Base-by-base conservation (phyloP, 2,888 invertebrate species). In the Molanna angustata region DNA sequence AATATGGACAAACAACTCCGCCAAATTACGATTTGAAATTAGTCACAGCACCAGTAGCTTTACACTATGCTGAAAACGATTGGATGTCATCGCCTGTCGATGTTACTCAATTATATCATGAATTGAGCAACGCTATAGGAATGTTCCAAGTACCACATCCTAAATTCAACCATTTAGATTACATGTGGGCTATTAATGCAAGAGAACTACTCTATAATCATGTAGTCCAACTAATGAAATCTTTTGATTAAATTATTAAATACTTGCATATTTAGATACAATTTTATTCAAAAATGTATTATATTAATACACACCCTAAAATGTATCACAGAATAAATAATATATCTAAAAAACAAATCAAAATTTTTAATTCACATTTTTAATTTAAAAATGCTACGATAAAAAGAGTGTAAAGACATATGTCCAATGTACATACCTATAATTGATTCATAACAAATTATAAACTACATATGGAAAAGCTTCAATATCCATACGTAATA, bases 121-220 rank as follows among this genome's bases (percentile, higher is more conserved):
- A 72, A 62, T 64, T 81, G 1, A 68, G 70, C 11, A 67, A 70
- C 9, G 68, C 69, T 0, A 60, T 78, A 1, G 79, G 76, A 11
- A 72, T 72, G 61, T 74, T 70, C 56, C 66, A 71, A 61, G 76
- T 80, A 0, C 70, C 74, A 0, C 59, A 75, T 39, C 60, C 67
- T 3, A 67, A 72, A 49, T 79, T 79, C 62, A 79, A 77, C 60
- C 82, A 83, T 62, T 63, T 82, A 37, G 83, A 83, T 62, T 79
- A 81, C 60, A 69, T 82, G 2, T 80, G 78, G 61, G 79, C 76
- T 2, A 78, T 72, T 45, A 74, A 81, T 56, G 63, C 31, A 1
- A 40, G 41, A 27, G 17, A 7, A 9, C 61, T 76, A 19, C 63
- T 86, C 4, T 85, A 85, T 61, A 59, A 69, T 39, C 63, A 69